Evolutionary conservation across 2,888 invertebrate genomes (phyloP).

Genomic region (Trichogramma dendrolimi): DNA sequence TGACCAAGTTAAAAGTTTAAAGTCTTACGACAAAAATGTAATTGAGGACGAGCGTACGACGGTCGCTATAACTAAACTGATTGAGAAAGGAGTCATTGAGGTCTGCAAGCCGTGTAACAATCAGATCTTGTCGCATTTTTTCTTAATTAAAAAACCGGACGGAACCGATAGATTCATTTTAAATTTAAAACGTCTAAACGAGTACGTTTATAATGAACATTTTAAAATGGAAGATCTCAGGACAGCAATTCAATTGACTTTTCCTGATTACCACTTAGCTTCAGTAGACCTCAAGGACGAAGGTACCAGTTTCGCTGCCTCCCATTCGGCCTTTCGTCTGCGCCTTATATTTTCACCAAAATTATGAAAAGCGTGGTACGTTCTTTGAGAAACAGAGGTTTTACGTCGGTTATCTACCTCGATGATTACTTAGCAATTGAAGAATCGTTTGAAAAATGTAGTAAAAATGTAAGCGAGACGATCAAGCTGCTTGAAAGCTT

Average conservation of each 20-base stretch:
- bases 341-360: conserved; percentile 37
- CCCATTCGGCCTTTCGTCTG: conserved; percentile 35
- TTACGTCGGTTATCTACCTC: conserved; percentile 20
- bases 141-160: conserved; percentile 31
- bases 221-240: conserved; percentile 36
- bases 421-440: no score
- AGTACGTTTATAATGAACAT: conserved; percentile 31
- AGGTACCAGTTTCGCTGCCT: conserved; percentile 33
- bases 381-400: conserved; percentile 10
- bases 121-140: conserved; percentile 31
- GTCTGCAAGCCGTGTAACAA: conserved; percentile 11
- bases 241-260: conserved; percentile 30
- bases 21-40: no score
- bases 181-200: conserved; percentile 33
- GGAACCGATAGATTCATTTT: conserved; percentile 31
- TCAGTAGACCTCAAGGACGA: conserved; percentile 22
- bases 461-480: no score
- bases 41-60: no score
- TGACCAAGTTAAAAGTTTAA: no score
- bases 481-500: no score
- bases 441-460: no score
- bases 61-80: no score
- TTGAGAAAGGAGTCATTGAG: conserved; percentile 18
- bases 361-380: conserved; percentile 18
- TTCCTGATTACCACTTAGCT: conserved; percentile 4